Base-by-base conservation (phyloP, 2,113 vertebrate genomes). In the Tiliqua scincoides region DNA sequence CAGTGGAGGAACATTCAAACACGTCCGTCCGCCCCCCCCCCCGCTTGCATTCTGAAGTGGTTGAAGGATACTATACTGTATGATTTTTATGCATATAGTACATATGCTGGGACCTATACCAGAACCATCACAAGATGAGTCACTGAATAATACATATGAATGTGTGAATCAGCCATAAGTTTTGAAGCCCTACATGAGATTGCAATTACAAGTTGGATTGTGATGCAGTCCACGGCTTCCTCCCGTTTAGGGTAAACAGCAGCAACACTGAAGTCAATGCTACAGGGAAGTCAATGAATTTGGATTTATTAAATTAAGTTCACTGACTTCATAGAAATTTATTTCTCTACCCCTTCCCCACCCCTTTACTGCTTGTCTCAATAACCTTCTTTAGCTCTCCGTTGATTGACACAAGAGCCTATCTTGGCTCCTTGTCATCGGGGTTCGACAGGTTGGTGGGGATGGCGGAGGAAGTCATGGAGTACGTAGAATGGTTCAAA, bases 351-450 rank as follows among this genome's bases (percentile, higher is more conserved):
- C 90, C 90, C 83, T 23, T 89, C 65, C 86, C 91, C 88, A 75
- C 87, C 86, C 48, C 59, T 54, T 89, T 94, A 88, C 79, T 21
- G 76, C 27, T 75, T 94, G 90, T 91, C 17, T 25, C 83, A 93
- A 70, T 88, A 91, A 89, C 87, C 88, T 0, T 1, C 83, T 85
- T 91, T 1, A 0, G 76, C 91, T 94, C 93, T 91, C 88, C 74
- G 73, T 88, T 87, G 90, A 94, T 91, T 91, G 90, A 89, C 73
- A 0, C 86, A 84, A 91, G 78, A 89, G 87, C 89, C 0, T 25
- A 74, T 83, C 90, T 90, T 89, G 86, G 86, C 91, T 94, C 78
- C 93, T 91, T 91, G 91, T 92, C 67, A 30, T 88, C 88, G 87
- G 87, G 89, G 87, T 92, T 89, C 88, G 85, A 76, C 15, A 10